Evolutionary conservation across 1,140 invertebrate genomes (phyloP).

Genomic region (Drosophila eugracilis): DNA sequence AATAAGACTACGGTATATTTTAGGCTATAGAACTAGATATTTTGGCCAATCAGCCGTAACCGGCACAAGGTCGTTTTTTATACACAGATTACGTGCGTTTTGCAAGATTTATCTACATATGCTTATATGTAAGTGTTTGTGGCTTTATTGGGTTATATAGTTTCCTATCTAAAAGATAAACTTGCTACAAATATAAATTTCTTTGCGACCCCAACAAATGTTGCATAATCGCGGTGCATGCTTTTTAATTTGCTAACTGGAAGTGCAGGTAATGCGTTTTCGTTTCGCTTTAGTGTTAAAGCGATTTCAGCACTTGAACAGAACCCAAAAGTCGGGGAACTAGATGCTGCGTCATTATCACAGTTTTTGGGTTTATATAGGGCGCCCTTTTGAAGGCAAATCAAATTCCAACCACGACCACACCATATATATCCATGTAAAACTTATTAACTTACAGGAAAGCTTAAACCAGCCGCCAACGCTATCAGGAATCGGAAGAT

Average conservation of each 20-base stretch:
- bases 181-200: conserved; percentile 28
- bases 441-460: conserved; percentile 86
- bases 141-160: conserved; percentile 18
- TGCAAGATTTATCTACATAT: neutral
- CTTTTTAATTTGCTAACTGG: conserved; percentile 6
- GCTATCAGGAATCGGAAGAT: conserved; percentile 91
- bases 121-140: conserved; percentile 15
- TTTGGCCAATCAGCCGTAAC: conserved; percentile 28
- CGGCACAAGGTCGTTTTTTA: conserved; percentile 49
- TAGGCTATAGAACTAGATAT: conserved; percentile 36
- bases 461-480: conserved; percentile 92
- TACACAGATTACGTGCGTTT: conserved; percentile 16
- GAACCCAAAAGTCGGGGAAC: neutral
- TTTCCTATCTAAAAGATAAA: conserved; percentile 58
- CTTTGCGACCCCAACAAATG: conserved; percentile 32
- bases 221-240: conserved; percentile 66
- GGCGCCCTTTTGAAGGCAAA: conserved; percentile 28
- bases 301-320: neutral
- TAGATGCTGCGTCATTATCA: conserved; percentile 22
- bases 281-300: neutral
- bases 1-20: conserved; percentile 27
- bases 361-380: conserved; percentile 6
- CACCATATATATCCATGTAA: conserved; percentile 27
- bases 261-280: conserved; percentile 9
- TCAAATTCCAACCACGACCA: conserved; percentile 39